Conservation (phyloP, 2,888 invertebrate genomes). For the Leptopilina syphax region DNA sequence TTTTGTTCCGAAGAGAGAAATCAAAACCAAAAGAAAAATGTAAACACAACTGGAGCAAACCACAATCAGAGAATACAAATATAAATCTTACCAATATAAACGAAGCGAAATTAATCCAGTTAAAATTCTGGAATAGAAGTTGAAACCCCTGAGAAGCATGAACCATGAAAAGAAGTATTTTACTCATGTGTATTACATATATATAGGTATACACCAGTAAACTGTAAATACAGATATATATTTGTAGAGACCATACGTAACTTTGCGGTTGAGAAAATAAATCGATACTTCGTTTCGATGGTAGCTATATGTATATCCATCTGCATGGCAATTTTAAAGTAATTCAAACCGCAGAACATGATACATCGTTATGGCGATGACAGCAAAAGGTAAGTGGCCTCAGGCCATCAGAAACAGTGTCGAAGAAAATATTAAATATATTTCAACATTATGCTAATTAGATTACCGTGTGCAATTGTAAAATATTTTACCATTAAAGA, state of each 20-base stretch:
- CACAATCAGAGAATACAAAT: no score
- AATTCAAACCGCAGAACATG: constrained; percentile 54
- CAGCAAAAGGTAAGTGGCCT: constrained; percentile 20
- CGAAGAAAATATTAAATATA: constrained; percentile 22
- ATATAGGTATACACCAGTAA: not conserved
- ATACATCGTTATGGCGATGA: constrained; percentile 44
- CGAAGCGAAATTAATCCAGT: constrained; percentile 5
- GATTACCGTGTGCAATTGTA: not conserved
- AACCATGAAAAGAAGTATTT: constrained; percentile 24
- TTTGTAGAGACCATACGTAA: constrained; percentile 12
- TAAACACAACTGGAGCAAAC: no score
- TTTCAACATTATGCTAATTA: constrained; percentile 19
- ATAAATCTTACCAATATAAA: not conserved
- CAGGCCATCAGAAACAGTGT: constrained; percentile 6
- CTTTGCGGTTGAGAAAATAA: constrained; percentile 26
- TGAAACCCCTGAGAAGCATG: constrained; percentile 4
- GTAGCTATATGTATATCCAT: constrained; percentile 8
- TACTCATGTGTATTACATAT: not conserved
- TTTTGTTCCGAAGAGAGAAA: no score
- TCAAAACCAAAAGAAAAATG: not conserved
- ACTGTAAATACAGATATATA: not conserved
- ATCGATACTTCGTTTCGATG: constrained; percentile 24
- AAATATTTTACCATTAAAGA: not conserved
- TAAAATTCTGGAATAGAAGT: constrained; percentile 18
- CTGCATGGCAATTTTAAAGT: constrained; percentile 47